A percentile compares a stretch with the other conserved stretches of the same genome.
phyloP scores from a whole-genome alignment of 2,888 invertebrate species.

The Arenicola marina region DNA sequence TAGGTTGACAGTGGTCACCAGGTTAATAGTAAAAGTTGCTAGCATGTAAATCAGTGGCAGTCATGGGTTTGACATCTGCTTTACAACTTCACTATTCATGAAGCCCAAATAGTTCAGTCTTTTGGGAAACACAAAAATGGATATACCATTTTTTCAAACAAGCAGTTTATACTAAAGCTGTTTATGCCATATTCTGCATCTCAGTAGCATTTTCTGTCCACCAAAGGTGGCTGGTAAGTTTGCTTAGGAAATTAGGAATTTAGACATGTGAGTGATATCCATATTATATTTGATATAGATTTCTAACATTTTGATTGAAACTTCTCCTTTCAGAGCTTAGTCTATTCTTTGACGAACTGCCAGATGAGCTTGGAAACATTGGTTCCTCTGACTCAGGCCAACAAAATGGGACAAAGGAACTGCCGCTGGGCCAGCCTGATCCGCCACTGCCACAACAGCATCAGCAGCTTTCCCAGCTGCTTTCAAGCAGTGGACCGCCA shows the following conservation, averaged over 20 bases:
- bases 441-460: background rate
- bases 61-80: no score
- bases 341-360: slow-evolving; percentile 1
- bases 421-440: background rate
- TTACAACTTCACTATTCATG: no score
- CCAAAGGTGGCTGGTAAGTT: background rate
- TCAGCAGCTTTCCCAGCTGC: background rate
- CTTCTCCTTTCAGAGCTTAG: background rate
- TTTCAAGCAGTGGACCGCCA: background rate
- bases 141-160: no score
- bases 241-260: no score
- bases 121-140: no score
- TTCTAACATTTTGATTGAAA: background rate
- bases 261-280: no score
- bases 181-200: background rate
- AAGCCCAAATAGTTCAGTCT: no score
- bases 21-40: no score
- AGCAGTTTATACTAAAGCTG: background rate
- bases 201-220: background rate
- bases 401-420: background rate
- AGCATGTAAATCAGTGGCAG: no score
- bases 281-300: background rate
- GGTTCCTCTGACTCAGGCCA: background rate
- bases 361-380: background rate
- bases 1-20: no score